Percentiles rank a stretch among this genome's conserved stretches.
Conservation (phyloP, 2,113 vertebrate species). For the Leptobrachium leishanense region DNA sequence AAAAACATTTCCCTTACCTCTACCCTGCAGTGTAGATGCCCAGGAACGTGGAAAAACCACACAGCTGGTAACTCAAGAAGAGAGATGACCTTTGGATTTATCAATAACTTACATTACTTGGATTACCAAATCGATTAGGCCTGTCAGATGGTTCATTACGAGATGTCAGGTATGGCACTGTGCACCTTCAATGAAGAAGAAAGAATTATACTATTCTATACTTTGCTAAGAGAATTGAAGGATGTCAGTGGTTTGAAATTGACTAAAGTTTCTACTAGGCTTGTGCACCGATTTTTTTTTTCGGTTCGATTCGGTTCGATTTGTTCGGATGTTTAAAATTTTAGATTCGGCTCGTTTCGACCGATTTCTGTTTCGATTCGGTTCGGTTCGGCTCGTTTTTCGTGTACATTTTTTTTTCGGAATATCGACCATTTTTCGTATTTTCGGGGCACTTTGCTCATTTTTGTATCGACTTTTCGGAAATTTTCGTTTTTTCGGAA, state of each 20-base stretch:
- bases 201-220: background rate
- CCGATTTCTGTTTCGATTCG: no score
- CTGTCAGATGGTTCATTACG: constrained; percentile 24
- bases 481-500: no score
- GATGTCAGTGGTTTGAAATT: background rate
- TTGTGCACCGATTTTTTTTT: no score
- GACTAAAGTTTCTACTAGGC: background rate
- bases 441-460: no score
- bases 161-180: background rate
- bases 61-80: constrained; percentile 22
- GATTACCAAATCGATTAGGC: constrained; percentile 35
- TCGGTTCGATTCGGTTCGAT: no score
- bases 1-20: no score
- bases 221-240: background rate
- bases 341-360: no score
- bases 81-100: constrained; percentile 38
- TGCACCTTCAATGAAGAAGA: background rate
- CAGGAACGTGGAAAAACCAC: background rate
- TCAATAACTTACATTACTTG: constrained; percentile 40
- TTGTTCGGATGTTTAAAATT: no score
- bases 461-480: no score
- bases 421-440: no score
- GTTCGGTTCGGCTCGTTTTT: no score
- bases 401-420: no score
- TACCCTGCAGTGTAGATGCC: background rate